Percentiles rank a stretch among this genome's conserved stretches.
phyloP scores from a whole-genome alignment of 2,797 vertebrate species.

The Gymnopithys bicolor region DNA sequence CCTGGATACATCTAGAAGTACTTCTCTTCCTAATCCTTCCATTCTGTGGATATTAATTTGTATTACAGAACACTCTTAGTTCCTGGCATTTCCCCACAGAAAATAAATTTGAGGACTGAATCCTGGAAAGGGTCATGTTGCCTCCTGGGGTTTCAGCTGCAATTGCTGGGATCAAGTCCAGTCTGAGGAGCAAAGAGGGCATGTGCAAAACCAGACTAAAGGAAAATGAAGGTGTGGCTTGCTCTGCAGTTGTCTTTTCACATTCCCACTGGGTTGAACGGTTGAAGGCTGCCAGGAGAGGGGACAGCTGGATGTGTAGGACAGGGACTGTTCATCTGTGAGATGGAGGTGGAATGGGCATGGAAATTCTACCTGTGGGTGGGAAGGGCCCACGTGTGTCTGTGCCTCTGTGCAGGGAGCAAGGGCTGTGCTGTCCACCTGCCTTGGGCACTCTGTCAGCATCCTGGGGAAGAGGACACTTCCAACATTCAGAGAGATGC shows the following conservation, averaged over 20 bases:
- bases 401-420: not conserved
- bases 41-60: not conserved
- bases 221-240: not conserved
- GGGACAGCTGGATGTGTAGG: not conserved
- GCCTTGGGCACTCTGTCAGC: not conserved
- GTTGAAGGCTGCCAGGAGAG: not conserved
- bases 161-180: not conserved
- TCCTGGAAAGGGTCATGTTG: not conserved
- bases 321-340: not conserved
- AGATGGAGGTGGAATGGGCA: not conserved
- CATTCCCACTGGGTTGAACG: not conserved
- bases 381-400: not conserved
- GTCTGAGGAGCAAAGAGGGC: not conserved
- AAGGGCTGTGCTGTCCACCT: not conserved
- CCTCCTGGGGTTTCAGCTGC: not conserved
- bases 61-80: not conserved
- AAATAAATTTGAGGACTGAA: not conserved
- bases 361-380: fast-evolving
- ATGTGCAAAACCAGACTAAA: not conserved
- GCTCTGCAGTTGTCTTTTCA: not conserved
- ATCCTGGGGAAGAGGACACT: fast-evolving
- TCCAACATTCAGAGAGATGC: not conserved
- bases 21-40: too few relatives aligned
- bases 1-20: not conserved
- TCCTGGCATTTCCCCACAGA: not conserved